Conservation (phyloP, 2,888 invertebrate genomes). For the Panorpa germanica region DNA sequence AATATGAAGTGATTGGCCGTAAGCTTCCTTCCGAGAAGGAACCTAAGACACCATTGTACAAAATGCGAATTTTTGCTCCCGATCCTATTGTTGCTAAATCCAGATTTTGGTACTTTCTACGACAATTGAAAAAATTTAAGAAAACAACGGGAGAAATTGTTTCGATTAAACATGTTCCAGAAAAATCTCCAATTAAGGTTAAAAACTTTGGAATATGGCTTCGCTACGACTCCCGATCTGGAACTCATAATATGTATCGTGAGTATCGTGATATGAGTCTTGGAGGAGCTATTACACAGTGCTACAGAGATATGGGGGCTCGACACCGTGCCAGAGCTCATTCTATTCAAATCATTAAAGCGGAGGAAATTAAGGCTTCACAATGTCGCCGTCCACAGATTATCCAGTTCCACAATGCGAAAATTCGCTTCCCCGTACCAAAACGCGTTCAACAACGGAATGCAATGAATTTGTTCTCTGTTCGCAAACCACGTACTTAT, state of each 20-base stretch:
- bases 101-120: conserved; percentile 98
- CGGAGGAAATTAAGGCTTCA: conserved; percentile 73
- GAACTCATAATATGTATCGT: conserved; percentile 99
- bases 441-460: conserved; percentile 69
- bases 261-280: conserved; percentile 96
- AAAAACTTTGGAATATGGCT: conserved; percentile 99
- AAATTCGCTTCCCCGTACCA: conserved; percentile 92
- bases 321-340: conserved; percentile 96
- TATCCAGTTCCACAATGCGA: conserved; percentile 96
- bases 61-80: conserved; percentile 98
- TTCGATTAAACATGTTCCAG: conserved; percentile 72
- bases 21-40: conserved; percentile 90
- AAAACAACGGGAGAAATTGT: conserved; percentile 98
- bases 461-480: conserved; percentile 55
- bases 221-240: conserved; percentile 95
- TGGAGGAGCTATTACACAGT: conserved; percentile 92
- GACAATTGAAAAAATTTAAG: conserved; percentile 95
- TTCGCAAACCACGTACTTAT: conserved; percentile 63
- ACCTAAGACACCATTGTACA: conserved; percentile 85
- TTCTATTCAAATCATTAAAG: conserved; percentile 94
- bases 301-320: conserved; percentile 97
- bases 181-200: conserved; percentile 82
- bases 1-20: conserved; percentile 96
- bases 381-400: conserved; percentile 88
- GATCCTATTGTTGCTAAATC: conserved; percentile 97